Evolutionary conservation across 2,797 vertebrate species (phyloP), one percentile per base, ranked within the genome.

Genomic region (Zalophus californianus): DNA sequence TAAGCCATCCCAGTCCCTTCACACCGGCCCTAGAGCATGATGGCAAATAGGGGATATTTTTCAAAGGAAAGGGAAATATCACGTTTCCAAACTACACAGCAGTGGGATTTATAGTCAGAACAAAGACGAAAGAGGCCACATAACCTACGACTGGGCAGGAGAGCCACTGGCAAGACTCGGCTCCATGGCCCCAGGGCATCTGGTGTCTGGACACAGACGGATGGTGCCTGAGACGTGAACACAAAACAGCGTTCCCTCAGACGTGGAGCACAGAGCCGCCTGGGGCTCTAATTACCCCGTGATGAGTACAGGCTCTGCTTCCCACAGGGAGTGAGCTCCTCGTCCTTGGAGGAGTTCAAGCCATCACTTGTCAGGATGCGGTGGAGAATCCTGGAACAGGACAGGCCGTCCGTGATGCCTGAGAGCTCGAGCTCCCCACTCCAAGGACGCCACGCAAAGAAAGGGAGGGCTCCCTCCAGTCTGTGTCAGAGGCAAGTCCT

Each of bases 231-330:
- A 64, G 44, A n/a, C 2, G 2, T 4, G 23, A 12, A n/a, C 9
- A 1, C 0, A 18, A 5, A 29, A 48, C 13, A 9, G 3, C 0
- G 3, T 27, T 8, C 2, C 1, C 66, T 5, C 1, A 41, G 48
- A 52, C 11, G 11, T 3, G 2, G 54, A 11, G 7, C 0, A 11
- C 7, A 16, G 29, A 77, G 32, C 25, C 25, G 0, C 72, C n/a
- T 20, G 25, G 7, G 5, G 0, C 16, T 54, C 35, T 60, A 27
- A 12, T 25, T 5, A 7, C 10, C n/a, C 12, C 2, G 11, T 1
- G 20, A 32, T 2, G 2, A 27, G 21, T 13, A 10, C 29, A 20
- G 20, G 32, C 50, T 87, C 7, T 56, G 48, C n/a, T 20, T 56
- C 58, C 60, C 29, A 2, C 14, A 15, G 44, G 15, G 48, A 68